A percentile compares a stretch with the other conserved stretches of the same genome.
phyloP scores from a whole-genome alignment of 2,113 vertebrate genomes.

The Sander vitreus region DNA sequence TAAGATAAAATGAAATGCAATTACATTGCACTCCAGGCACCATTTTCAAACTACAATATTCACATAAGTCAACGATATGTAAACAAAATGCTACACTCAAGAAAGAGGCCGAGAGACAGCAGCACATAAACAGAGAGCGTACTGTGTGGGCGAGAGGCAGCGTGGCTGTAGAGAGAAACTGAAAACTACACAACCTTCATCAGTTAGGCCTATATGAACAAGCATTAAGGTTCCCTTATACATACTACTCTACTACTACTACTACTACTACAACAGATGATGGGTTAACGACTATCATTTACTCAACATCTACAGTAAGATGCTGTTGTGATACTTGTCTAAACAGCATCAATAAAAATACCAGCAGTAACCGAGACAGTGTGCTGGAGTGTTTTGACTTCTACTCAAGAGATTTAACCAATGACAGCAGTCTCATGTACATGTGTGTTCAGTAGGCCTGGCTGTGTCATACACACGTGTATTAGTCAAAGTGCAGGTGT shows the following conservation, averaged over 20 bases:
- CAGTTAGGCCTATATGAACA: background rate
- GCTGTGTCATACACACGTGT: background rate
- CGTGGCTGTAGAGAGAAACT: slow-evolving; percentile 13
- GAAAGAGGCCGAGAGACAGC: slow-evolving; percentile 23
- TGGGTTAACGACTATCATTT: background rate
- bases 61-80: background rate
- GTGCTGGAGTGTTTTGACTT: background rate
- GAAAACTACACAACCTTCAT: background rate
- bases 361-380: background rate
- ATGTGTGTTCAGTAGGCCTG: slow-evolving; percentile 2
- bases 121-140: background rate
- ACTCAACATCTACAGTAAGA: background rate
- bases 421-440: background rate
- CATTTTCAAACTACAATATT: background rate
- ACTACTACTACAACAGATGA: background rate
- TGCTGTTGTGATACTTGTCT: background rate
- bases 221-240: background rate
- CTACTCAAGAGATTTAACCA: background rate
- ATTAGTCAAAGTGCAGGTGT: slow-evolving; percentile 46
- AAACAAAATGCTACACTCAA: background rate
- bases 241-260: no score
- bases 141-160: slow-evolving; percentile 48
- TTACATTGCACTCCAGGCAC: background rate
- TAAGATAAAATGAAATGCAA: background rate
- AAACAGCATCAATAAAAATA: background rate